Percentiles rank a stretch among this genome's conserved stretches.
Evolutionary conservation across 2,113 vertebrate genomes (phyloP).

Genomic region (Chunga burmeisteri): DNA sequence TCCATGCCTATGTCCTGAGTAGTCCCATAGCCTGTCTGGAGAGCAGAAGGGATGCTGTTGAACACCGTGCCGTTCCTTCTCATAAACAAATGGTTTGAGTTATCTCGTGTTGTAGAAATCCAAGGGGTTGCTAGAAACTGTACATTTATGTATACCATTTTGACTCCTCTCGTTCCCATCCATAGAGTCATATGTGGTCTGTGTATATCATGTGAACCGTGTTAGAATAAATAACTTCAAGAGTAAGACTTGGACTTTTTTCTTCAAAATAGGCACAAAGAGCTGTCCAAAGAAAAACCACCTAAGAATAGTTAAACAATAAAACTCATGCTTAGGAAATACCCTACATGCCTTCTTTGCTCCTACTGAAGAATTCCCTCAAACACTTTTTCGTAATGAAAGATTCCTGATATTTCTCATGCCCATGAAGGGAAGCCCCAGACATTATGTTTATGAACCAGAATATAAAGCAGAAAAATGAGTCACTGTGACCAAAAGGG

Average conservation of each 20-base stretch:
- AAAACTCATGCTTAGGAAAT: background rate
- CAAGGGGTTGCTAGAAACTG: background rate
- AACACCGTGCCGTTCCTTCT: background rate
- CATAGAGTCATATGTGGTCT: background rate
- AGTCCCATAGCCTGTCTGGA: background rate
- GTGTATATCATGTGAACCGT: background rate
- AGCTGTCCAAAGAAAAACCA: background rate
- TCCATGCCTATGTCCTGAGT: background rate
- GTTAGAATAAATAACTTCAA: background rate
- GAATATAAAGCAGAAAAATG: background rate
- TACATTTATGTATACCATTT: background rate
- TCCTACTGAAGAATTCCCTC: background rate
- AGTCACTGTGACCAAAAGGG: background rate
- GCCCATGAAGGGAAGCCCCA: background rate
- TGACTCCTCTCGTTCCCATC: background rate
- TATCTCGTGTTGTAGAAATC: background rate
- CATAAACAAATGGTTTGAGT: background rate
- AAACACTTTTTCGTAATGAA: background rate
- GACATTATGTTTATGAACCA: background rate
- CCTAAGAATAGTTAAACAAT: background rate
- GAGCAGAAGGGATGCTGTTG: background rate
- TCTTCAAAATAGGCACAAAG: background rate
- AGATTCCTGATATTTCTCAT: background rate
- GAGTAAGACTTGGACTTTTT: background rate
- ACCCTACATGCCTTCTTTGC: background rate